phyloP scores from a whole-genome alignment of 2,113 vertebrate genomes.

The Sander vitreus region DNA sequence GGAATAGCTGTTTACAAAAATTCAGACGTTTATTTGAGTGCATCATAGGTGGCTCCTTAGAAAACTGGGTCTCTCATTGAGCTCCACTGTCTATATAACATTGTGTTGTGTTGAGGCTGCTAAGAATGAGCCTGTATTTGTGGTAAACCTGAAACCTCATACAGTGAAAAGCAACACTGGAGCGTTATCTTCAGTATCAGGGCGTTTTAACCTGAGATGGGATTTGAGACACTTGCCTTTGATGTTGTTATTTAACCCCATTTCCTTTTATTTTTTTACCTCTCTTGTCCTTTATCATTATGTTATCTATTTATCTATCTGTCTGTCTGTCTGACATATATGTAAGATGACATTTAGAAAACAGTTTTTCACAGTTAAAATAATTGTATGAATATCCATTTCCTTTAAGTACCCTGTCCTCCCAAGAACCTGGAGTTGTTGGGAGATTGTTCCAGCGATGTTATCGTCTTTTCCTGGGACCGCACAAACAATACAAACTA shows the following conservation, averaged over 20 bases:
- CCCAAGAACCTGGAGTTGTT: constrained; percentile 71
- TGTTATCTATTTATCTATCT: constrained; percentile 5
- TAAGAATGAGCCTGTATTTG: constrained; percentile 61
- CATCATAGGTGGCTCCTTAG: constrained; percentile 50
- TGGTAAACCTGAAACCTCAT: constrained; percentile 70
- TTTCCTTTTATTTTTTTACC: background rate
- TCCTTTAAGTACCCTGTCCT: constrained; percentile 78
- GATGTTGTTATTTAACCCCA: constrained; percentile 57
- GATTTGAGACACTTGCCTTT: constrained; percentile 62
- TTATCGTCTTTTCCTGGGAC: constrained; percentile 81
- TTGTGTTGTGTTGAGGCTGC: constrained; percentile 60
- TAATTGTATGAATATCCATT: constrained; percentile 1
- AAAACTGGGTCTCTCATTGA: constrained; percentile 77
- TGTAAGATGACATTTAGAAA: background rate
- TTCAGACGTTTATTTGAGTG: constrained; percentile 51
- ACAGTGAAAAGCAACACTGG: constrained; percentile 64
- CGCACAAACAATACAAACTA: constrained; percentile 55
- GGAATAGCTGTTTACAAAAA: constrained; percentile 55
- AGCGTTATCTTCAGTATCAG: constrained; percentile 67
- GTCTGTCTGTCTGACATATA: background rate
- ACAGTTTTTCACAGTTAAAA: background rate
- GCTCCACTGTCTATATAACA: constrained; percentile 51
- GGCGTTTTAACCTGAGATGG: constrained; percentile 66
- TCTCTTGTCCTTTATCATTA: background rate
- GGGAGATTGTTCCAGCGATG: constrained; percentile 80